Percentiles rank a stretch among this genome's conserved stretches.
These are phyloP conservation scores for Danionella cerebrum DNA, from an alignment of 2,113 vertebrate species.

Conservation along the genomic window DNA sequence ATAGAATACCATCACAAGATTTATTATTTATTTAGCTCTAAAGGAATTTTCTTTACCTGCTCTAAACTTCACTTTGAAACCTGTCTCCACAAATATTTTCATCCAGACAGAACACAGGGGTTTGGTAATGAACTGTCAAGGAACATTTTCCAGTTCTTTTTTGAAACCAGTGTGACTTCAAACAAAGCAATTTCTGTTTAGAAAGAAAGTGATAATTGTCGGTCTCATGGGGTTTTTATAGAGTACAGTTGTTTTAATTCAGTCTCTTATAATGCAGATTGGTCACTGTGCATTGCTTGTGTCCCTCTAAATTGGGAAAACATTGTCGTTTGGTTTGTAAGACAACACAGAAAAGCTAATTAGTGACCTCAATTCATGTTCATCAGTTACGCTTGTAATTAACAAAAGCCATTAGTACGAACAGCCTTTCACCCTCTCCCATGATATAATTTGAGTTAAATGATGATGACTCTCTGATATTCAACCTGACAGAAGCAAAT, in stretches of 20 bases:
- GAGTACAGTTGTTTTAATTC: neutral
- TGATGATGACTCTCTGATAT: neutral
- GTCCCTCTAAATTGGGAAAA: neutral
- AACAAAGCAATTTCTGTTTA: no score
- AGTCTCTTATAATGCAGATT: neutral
- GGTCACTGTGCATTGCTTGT: neutral
- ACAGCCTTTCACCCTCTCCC: neutral
- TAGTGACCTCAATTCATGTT: slow-evolving; percentile 13
- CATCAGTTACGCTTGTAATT: neutral
- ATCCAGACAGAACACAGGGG: no score
- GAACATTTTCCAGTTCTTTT: no score
- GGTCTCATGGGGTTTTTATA: neutral
- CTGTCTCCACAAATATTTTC: no score
- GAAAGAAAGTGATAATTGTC: neutral
- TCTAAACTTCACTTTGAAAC: no score
- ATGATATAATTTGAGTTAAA: neutral
- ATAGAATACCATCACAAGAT: no score
- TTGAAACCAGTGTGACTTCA: no score
- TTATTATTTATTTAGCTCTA: no score
- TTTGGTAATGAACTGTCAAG: no score
- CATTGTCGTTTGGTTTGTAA: neutral
- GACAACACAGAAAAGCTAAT: neutral
- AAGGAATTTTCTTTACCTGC: no score
- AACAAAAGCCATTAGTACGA: neutral
- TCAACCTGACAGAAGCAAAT: neutral